Conservation (phyloP, 2,113 vertebrate species). For the Tachysurus fulvidraco region DNA sequence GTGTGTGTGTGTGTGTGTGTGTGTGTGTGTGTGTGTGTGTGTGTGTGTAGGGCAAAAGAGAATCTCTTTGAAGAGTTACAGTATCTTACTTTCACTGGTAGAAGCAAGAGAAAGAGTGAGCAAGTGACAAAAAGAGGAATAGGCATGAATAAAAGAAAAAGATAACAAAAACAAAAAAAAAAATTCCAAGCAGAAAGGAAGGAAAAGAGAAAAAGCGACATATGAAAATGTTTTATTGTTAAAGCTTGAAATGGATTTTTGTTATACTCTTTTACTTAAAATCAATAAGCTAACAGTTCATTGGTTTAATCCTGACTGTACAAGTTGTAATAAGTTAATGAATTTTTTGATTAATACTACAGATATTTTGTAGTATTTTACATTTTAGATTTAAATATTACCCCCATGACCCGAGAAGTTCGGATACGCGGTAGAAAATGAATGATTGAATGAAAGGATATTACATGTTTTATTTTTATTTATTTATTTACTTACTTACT, state of each 20-base stretch:
- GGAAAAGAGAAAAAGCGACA: background rate
- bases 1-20: background rate
- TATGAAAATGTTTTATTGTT: background rate
- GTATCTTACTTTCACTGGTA: constrained; percentile 51
- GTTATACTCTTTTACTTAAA: background rate
- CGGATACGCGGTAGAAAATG: too few species aligned
- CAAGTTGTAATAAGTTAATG: background rate
- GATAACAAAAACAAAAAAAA: background rate
- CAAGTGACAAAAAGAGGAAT: background rate
- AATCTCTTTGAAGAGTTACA: constrained; percentile 56
- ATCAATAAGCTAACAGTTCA: background rate
- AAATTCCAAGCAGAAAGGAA: constrained; percentile 3
- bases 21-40: background rate
- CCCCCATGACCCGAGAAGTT: too few species aligned
- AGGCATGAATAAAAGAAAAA: background rate
- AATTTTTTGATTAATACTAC: background rate
- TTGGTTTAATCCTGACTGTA: background rate
- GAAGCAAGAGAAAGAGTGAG: background rate
- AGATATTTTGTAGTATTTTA: background rate
- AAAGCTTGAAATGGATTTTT: background rate
- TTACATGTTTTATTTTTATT: too few species aligned
- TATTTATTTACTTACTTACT: too few species aligned
- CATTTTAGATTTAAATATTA: background rate
- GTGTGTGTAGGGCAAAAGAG: constrained; percentile 21
- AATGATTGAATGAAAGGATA: too few species aligned